phyloP scores from a whole-genome alignment of 2,888 invertebrate genomes.

The Camponotus fellah region DNA sequence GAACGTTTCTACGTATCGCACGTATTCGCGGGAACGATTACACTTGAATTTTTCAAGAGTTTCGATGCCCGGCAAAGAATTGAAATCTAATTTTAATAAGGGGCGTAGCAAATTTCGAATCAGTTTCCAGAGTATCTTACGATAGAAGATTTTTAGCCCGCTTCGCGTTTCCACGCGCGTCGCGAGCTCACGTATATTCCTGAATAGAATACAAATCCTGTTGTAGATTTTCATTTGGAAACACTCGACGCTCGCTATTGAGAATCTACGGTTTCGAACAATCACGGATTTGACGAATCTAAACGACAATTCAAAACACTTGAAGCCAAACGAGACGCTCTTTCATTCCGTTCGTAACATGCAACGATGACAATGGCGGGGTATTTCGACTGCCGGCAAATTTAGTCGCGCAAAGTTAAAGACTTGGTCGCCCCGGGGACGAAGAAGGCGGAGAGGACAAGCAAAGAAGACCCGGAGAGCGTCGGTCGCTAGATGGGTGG shows the following conservation, averaged over 20 bases:
- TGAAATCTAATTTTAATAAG: constrained; percentile 1
- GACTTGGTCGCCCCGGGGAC: constrained; percentile 43
- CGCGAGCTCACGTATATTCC: neutral
- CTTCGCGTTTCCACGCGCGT: neutral
- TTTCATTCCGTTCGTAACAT: constrained; percentile 34
- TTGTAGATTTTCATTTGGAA: no score
- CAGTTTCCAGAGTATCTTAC: neutral
- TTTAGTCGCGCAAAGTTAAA: constrained; percentile 65
- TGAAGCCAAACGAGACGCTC: constrained; percentile 15
- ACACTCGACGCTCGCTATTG: neutral
- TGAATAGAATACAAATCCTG: neutral
- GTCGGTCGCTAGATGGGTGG: constrained; percentile 37
- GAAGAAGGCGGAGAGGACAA: neutral
- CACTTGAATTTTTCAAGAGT: neutral
- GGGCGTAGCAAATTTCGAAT: constrained; percentile 6
- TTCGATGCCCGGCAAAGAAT: neutral
- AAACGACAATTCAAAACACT: neutral
- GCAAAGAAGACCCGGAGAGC: constrained; percentile 16
- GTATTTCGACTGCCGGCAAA: constrained; percentile 63
- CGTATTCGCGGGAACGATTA: constrained; percentile 9
- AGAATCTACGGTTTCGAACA: neutral
- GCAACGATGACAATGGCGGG: constrained; percentile 45
- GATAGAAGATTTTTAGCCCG: neutral
- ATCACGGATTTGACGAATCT: neutral
- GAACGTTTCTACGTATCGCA: constrained; percentile 23